Percentiles rank a stretch among this genome's conserved stretches.
These are phyloP conservation scores for Teinopalpus imperialis DNA, from an alignment of 2,888 invertebrate species.

Conservation along the genomic window DNA sequence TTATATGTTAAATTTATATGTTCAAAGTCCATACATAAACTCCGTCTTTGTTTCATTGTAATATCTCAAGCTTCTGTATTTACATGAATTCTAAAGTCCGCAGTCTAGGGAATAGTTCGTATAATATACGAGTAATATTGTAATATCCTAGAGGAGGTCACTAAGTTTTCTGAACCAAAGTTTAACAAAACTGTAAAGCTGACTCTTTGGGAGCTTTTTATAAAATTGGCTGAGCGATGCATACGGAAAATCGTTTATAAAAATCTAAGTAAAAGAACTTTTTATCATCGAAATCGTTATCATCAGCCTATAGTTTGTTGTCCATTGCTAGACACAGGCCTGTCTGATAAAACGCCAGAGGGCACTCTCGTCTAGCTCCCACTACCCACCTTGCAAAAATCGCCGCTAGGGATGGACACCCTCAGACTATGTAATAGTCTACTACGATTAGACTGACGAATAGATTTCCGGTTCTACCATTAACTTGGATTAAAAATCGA, in stretches of 20 bases:
- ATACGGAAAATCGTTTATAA: constrained; percentile 9
- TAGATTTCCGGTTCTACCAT: too few relatives aligned
- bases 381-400: too few relatives aligned
- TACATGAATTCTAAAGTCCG: constrained; percentile 1
- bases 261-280: too few relatives aligned
- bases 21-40: too few relatives aligned
- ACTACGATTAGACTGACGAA: too few relatives aligned
- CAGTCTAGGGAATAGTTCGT: background rate
- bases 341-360: too few relatives aligned
- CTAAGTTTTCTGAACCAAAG: constrained; percentile 8
- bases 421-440: too few relatives aligned
- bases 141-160: constrained; percentile 12
- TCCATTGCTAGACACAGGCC: background rate
- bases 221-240: constrained; percentile 12
- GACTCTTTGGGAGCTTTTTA: constrained; percentile 11
- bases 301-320: background rate
- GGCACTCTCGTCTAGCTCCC: too few relatives aligned
- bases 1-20: too few relatives aligned
- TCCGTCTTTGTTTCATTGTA: background rate
- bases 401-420: too few relatives aligned
- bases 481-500: too few relatives aligned
- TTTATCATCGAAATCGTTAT: too few relatives aligned
- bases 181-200: constrained; percentile 6
- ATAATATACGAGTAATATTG: constrained; percentile 12
- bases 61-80: constrained; percentile 7